Base-by-base conservation (phyloP, 2,888 invertebrate species). In the Drosophila cognata region DNA sequence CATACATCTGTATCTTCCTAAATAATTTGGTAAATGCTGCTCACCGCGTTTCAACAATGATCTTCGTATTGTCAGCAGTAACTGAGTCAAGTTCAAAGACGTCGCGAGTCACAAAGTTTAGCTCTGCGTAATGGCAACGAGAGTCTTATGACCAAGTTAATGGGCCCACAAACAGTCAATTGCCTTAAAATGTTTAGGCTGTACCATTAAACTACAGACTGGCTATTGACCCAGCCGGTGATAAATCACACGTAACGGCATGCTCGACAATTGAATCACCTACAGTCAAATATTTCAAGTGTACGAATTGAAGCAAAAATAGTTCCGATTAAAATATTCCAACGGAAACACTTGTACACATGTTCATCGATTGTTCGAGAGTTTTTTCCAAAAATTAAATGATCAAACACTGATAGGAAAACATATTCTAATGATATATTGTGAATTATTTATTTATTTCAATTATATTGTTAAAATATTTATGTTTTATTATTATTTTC, bases 81-180 rank as follows among this genome's bases (percentile, higher is more conserved):
- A 58, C 60, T 69, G 62, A 85, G 84, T 86, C 88, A 86, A 86
- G 85, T 86, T 86, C 91, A 89, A 89, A 86, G 82, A 73, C 88
- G 77, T 79, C 57, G 71, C 91, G 74, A 89, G 89, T 69, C 87
- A 78, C 89, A 83, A 87, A 84, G 72, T 73, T 77, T 74, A n/a
- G 73, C 66, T 82, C 59, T 48, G 46, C 71, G 66, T 74, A 63
- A 71, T 46, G 35, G 43, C 56, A 80, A 61, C 65, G 60, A 71
- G 58, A 60, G 53, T 57, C 65, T 79, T 63, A 62, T 63, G 69
- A 61, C 50, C 72, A 90, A 88, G 59, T 89, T 84, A 79, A 85
- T 86, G 78, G 71, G 66, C 81, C 70, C 66, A 71, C 68, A 75
- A 51, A 70, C 25, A 68, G 43, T 65, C 55, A 60, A 77, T 66